phyloP scores from a whole-genome alignment of 30 jellyfish, hydroid and myxozoan species.

The Cassiopea xamachana region DNA sequence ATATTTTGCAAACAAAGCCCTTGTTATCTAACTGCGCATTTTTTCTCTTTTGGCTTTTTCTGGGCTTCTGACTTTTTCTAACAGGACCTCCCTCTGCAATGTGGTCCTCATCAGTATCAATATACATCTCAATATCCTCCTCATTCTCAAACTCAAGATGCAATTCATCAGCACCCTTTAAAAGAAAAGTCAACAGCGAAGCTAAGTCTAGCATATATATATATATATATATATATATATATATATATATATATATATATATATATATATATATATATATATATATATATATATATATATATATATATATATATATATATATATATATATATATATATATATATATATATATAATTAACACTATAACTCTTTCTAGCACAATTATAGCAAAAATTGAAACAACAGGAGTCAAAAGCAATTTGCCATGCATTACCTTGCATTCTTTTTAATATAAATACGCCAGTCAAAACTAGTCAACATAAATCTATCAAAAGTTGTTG shows the following conservation, averaged over 20 bases:
- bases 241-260: no score
- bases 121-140: neutral
- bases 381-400: no score
- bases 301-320: no score
- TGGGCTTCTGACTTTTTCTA: neutral
- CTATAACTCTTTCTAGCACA: no score
- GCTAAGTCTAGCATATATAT: neutral
- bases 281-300: neutral
- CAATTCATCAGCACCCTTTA: neutral
- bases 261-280: no score
- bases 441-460: no score
- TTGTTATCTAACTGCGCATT: neutral
- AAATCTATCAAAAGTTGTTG: no score
- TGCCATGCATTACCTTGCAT: no score
- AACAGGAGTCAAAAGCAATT: no score
- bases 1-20: conserved; percentile 3
- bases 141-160: neutral
- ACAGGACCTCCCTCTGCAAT: neutral
- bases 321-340: no score
- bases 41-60: neutral
- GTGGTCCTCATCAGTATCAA: neutral
- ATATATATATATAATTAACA: no score
- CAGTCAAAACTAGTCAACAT: no score
- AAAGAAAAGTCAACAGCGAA: neutral
- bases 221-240: neutral